A percentile compares a stretch with the other conserved stretches of the same genome.
Conservation (phyloP, 2,888 invertebrate genomes). For the Hyles lineata region DNA sequence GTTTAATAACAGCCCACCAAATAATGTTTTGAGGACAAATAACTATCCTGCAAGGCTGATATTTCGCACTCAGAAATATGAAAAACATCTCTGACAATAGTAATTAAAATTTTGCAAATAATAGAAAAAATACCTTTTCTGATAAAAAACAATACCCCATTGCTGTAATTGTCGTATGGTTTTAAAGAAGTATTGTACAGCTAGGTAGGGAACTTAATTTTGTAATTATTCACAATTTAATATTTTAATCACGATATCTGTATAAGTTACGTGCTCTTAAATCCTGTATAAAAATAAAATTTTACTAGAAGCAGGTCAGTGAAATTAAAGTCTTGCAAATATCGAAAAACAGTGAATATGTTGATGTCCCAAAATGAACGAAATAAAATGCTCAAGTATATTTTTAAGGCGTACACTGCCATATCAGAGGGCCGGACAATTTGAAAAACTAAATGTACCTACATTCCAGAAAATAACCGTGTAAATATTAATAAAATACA, state of each 20-base stretch:
- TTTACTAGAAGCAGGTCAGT: neutral
- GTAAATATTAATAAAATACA: constrained; percentile 70
- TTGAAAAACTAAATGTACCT: constrained; percentile 48
- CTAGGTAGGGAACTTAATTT: neutral
- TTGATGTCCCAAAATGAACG: constrained; percentile 75
- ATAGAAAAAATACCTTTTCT: neutral
- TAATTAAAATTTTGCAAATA: too few relatives aligned
- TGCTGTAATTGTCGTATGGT: neutral
- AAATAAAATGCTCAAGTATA: constrained; percentile 80
- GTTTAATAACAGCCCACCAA: constrained; percentile 80
- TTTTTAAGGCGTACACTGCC: constrained; percentile 77
- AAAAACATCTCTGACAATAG: neutral
- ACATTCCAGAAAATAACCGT: constrained; percentile 59
- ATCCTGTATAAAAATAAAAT: too few relatives aligned
- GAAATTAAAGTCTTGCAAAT: constrained; percentile 24
- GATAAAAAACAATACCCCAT: neutral
- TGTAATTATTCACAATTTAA: neutral
- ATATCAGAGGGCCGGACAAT: constrained; percentile 65
- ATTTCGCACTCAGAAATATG: neutral
- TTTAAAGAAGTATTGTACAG: neutral
- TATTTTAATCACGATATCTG: too few relatives aligned
- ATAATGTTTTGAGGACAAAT: constrained; percentile 47
- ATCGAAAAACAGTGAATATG: constrained; percentile 81
- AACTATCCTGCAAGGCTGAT: neutral
- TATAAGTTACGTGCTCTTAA: too few relatives aligned